phyloP scores from a whole-genome alignment of 2,113 vertebrate genomes.

The Brachirus orientalis region DNA sequence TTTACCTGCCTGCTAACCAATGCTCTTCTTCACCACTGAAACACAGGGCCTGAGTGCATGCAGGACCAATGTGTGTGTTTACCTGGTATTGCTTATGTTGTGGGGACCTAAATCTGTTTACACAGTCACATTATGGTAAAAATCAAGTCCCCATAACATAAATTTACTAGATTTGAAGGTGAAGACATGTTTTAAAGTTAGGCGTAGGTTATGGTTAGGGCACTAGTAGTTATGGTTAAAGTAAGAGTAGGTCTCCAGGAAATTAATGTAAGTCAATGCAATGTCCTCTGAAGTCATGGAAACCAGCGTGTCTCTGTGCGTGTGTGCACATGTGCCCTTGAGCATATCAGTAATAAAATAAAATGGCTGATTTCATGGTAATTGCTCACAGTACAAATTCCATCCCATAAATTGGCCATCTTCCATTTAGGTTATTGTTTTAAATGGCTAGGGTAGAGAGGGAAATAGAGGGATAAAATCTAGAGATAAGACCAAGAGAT shows the following conservation, averaged over 20 bases:
- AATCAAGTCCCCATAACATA: too few relatives aligned
- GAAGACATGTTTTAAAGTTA: too few relatives aligned
- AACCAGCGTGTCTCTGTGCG: not conserved
- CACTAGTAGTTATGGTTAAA: too few relatives aligned
- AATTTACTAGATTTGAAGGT: too few relatives aligned
- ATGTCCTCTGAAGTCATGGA: too few relatives aligned
- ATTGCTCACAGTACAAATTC: constrained; percentile 42
- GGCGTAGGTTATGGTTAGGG: too few relatives aligned
- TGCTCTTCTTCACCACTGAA: constrained; percentile 39
- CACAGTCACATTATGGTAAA: too few relatives aligned
- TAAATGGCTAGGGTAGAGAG: constrained; percentile 13
- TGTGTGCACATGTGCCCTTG: constrained; percentile 19
- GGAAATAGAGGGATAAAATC: constrained; percentile 3
- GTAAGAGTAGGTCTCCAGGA: too few relatives aligned
- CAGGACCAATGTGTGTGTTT: not conserved
- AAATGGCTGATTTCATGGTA: constrained; percentile 46
- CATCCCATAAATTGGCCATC: constrained; percentile 25
- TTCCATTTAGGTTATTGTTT: constrained; percentile 39
- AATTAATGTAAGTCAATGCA: too few relatives aligned
- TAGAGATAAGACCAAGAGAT: constrained; percentile 16
- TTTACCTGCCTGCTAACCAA: constrained; percentile 22
- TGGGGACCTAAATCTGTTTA: too few relatives aligned
- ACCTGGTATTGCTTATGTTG: too few relatives aligned
- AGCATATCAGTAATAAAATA: constrained; percentile 50
- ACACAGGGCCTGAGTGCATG: not conserved